A percentile compares a stretch with the other conserved stretches of the same genome.
phyloP scores from a whole-genome alignment of 2,113 vertebrate genomes.

The Scomber scombrus region DNA sequence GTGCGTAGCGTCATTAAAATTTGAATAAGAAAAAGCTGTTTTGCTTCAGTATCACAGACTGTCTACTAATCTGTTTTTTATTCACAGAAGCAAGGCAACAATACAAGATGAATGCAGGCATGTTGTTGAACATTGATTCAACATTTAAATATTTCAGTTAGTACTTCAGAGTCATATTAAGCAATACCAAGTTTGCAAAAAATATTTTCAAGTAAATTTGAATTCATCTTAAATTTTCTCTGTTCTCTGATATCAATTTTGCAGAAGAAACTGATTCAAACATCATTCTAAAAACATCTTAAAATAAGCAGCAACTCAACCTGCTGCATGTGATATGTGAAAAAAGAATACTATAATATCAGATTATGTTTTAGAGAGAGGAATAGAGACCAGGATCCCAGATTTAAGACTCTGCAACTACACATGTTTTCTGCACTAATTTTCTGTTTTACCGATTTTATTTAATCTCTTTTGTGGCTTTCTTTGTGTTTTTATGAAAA shows the following conservation, averaged over 20 bases:
- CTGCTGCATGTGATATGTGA: conserved; percentile 26
- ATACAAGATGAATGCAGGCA: neutral
- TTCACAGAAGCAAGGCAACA: conserved; percentile 1
- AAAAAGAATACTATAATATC: conserved; percentile 46
- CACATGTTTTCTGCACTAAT: conserved; percentile 16
- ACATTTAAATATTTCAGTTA: conserved; percentile 19
- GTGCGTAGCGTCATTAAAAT: conserved; percentile 26
- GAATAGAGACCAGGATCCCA: neutral
- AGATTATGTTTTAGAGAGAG: conserved; percentile 17
- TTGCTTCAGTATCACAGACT: conserved; percentile 19
- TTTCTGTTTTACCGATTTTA: neutral
- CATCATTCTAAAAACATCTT: conserved; percentile 52
- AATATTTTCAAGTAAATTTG: neutral
- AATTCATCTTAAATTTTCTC: conserved; percentile 63
- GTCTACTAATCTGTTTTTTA: neutral
- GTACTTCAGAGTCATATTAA: conserved; percentile 41
- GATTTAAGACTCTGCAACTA: conserved; percentile 34
- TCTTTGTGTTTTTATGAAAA: conserved; percentile 25
- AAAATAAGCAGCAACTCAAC: conserved; percentile 64
- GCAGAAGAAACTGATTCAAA: conserved; percentile 36
- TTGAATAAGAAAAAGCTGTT: conserved; percentile 2
- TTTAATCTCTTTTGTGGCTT: conserved; percentile 16
- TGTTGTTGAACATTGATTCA: neutral
- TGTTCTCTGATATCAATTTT: conserved; percentile 67
- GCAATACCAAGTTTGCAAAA: neutral